phyloP scores from a whole-genome alignment of 2,113 vertebrate genomes.

The Poeciliopsis turrubarensis region DNA sequence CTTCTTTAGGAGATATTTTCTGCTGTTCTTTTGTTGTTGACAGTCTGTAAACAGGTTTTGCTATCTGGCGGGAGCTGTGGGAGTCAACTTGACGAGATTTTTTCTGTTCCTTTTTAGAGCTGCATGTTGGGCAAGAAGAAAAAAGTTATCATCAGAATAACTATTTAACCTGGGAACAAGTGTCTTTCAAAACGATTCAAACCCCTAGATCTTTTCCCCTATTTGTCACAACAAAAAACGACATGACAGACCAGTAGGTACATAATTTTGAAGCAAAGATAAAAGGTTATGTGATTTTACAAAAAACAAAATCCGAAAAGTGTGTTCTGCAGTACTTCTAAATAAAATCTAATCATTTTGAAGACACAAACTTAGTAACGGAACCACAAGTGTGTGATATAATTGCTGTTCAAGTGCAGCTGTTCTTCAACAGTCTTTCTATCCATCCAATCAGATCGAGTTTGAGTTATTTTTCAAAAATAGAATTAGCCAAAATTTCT shows the following conservation, averaged over 20 bases:
- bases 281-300: no score
- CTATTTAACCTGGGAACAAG: neutral
- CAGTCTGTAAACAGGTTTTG: conserved; percentile 54
- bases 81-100: conserved; percentile 15
- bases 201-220: neutral
- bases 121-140: conserved; percentile 29
- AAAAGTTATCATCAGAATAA: neutral
- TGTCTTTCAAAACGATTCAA: neutral
- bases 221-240: neutral
- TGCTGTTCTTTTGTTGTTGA: conserved; percentile 21
- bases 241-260: neutral
- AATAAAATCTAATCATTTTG: no score
- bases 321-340: no score
- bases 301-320: no score
- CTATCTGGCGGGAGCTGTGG: conserved; percentile 36
- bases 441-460: no score
- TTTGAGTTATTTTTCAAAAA: no score
- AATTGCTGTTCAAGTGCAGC: no score
- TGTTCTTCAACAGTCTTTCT: no score
- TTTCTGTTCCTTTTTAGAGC: conserved; percentile 16
- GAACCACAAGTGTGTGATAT: no score
- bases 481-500: no score
- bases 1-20: conserved; percentile 24
- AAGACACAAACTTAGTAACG: no score
- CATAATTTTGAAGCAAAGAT: no score